These are phyloP conservation scores for Sphecodes monilicornis DNA, from an alignment of 2,888 invertebrate genomes.

Conservation along the genomic window DNA sequence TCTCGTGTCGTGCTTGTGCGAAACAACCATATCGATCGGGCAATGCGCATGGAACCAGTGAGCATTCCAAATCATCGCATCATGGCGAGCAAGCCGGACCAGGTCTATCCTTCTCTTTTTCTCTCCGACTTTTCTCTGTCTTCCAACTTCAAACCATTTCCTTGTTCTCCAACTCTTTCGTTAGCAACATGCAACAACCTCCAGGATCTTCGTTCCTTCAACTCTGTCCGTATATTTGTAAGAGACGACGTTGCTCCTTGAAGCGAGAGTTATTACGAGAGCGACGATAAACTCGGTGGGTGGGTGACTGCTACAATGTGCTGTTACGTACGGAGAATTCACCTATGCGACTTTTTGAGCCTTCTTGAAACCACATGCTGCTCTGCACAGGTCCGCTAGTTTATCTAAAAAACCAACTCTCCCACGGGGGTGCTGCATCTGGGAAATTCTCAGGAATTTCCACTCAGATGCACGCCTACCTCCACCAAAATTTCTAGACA, in stretches of 20 bases:
- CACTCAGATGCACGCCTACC: no score
- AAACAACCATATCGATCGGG: constrained; percentile 70
- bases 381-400: no score
- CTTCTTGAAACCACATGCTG: no score
- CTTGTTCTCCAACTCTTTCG: constrained; percentile 19
- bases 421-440: no score
- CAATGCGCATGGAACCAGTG: constrained; percentile 65
- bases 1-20: constrained; percentile 60
- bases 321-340: no score
- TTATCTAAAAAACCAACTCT: no score
- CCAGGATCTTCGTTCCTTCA: constrained; percentile 10
- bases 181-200: constrained; percentile 41
- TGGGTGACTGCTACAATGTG: background rate
- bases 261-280: constrained; percentile 60
- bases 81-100: constrained; percentile 47
- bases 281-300: constrained; percentile 11
- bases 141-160: background rate
- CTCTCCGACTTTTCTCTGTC: background rate
- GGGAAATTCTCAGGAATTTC: no score
- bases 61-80: constrained; percentile 68
- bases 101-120: background rate
- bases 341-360: no score
- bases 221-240: constrained; percentile 12
- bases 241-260: constrained; percentile 26
- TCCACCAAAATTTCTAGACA: no score